These are phyloP conservation scores for Boleophthalmus pectinirostris DNA, from an alignment of 2,113 vertebrate species.

Conservation along the genomic window DNA sequence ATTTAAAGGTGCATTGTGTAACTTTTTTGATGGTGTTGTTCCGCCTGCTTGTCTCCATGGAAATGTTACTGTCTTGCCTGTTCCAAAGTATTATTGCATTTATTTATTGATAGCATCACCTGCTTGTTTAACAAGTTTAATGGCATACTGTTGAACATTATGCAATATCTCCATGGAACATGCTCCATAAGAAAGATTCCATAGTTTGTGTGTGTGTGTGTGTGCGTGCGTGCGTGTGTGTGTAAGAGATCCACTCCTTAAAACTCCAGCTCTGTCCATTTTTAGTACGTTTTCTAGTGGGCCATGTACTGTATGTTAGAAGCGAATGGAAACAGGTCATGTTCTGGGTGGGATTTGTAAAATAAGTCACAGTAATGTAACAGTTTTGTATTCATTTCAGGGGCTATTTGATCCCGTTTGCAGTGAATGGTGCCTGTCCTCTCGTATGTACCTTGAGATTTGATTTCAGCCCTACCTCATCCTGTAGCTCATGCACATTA, in stretches of 20 bases:
- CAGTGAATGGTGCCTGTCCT: conserved; percentile 31
- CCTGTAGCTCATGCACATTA: conserved; percentile 40
- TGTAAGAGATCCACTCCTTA: background rate
- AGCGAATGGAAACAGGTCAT: conserved; percentile 54
- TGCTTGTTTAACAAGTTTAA: no score
- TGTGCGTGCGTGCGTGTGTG: no score
- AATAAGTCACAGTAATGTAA: conserved; percentile 42
- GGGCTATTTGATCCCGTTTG: conserved; percentile 60
- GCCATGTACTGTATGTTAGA: background rate
- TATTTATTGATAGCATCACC: no score
- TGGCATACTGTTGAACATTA: no score
- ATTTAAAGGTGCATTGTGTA: no score
- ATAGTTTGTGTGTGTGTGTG: no score
- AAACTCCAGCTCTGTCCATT: background rate
- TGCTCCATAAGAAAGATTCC: no score
- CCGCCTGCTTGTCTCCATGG: no score
- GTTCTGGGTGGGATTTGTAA: conserved; percentile 55
- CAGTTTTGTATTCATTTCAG: conserved; percentile 45
- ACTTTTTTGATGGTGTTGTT: no score
- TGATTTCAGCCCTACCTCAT: conserved; percentile 65
- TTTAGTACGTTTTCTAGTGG: background rate
- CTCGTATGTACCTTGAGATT: conserved; percentile 47
- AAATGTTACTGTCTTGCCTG: no score
- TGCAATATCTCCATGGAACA: no score
- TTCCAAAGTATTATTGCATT: no score